Evolutionary conservation across 2,888 invertebrate genomes (phyloP).

Genomic region (Stegophylla sp.): DNA sequence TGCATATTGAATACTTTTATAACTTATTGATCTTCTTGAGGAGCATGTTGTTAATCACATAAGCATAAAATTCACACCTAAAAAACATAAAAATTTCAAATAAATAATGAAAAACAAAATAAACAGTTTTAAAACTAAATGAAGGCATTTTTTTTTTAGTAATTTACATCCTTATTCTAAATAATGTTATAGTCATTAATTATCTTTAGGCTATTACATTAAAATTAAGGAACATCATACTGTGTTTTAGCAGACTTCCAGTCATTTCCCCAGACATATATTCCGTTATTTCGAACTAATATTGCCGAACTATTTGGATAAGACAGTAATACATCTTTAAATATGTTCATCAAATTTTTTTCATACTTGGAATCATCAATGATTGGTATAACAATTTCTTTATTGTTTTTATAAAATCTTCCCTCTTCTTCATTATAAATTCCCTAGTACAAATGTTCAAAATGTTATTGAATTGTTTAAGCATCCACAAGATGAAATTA

Average conservation of each 20-base stretch:
- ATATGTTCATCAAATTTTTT: conserved; percentile 80
- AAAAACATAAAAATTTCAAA: conserved; percentile 62
- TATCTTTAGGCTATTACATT: too few relatives aligned
- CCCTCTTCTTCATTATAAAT: conserved; percentile 77
- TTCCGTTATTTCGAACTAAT: conserved; percentile 90
- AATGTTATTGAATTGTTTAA: conserved; percentile 16
- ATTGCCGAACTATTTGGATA: conserved; percentile 92
- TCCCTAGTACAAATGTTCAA: conserved; percentile 68
- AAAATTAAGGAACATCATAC: conserved; percentile 70
- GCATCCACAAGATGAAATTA: not conserved
- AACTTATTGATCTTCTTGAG: conserved; percentile 12
- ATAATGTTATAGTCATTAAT: too few relatives aligned
- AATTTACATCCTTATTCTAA: too few relatives aligned
- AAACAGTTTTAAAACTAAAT: too few relatives aligned
- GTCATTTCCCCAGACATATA: conserved; percentile 95
- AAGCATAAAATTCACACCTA: conserved; percentile 95
- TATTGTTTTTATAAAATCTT: conserved; percentile 84
- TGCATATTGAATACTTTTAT: not conserved
- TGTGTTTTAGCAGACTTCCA: conserved; percentile 96
- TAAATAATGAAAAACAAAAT: not conserved
- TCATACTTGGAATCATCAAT: conserved; percentile 96
- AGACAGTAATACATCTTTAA: conserved; percentile 76
- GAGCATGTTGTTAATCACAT: conserved; percentile 90
- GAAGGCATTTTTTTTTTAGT: too few relatives aligned
- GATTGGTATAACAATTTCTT: conserved; percentile 89